phyloP scores from a whole-genome alignment of 2,797 vertebrate genomes.

The Syngnathus acus region DNA sequence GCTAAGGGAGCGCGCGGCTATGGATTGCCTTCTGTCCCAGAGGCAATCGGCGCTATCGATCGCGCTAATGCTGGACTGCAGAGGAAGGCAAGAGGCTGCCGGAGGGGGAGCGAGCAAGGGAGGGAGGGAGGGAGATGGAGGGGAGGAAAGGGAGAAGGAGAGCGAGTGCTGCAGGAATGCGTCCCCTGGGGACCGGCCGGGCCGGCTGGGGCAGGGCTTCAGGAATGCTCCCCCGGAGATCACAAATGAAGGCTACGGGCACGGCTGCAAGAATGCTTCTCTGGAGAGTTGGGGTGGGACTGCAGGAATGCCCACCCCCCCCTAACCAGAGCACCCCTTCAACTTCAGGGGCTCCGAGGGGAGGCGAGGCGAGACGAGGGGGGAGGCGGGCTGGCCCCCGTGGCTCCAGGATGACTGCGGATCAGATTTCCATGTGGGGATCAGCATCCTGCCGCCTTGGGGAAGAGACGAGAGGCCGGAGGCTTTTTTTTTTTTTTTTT shows the following conservation, averaged over 20 bases:
- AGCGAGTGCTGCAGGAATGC: slow-evolving; percentile 73
- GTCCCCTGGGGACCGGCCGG: slow-evolving; percentile 71
- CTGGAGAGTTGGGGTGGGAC: slow-evolving; percentile 67
- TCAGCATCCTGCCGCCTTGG: slow-evolving; percentile 72
- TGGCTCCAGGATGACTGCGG: slow-evolving; percentile 73
- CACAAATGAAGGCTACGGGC: slow-evolving; percentile 66
- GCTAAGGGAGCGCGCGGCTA: slow-evolving; percentile 73
- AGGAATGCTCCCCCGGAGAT: slow-evolving; percentile 73
- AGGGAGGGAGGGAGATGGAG: slow-evolving; percentile 54
- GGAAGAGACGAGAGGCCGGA: slow-evolving; percentile 65
- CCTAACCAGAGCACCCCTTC: slow-evolving; percentile 67
- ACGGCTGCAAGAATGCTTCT: slow-evolving; percentile 73
- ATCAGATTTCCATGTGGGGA: slow-evolving; percentile 75
- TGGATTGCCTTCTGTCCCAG: slow-evolving; percentile 76
- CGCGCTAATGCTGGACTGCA: slow-evolving; percentile 76
- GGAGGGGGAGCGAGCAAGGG: slow-evolving; percentile 29
- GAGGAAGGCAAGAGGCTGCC: slow-evolving; percentile 66
- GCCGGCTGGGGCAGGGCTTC: slow-evolving; percentile 73
- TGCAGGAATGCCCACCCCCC: slow-evolving; percentile 63
- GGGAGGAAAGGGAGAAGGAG: slow-evolving; percentile 46
- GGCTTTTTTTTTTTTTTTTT: slow-evolving; percentile 48
- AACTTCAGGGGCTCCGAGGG: slow-evolving; percentile 60
- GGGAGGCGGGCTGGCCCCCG: slow-evolving; percentile 50
- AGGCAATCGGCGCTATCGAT: slow-evolving; percentile 80
- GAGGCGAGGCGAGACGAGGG: slow-evolving; percentile 56